These are phyloP conservation scores for Intellagama lesueurii DNA, from an alignment of 2,797 vertebrate species.

Conservation along the genomic window DNA sequence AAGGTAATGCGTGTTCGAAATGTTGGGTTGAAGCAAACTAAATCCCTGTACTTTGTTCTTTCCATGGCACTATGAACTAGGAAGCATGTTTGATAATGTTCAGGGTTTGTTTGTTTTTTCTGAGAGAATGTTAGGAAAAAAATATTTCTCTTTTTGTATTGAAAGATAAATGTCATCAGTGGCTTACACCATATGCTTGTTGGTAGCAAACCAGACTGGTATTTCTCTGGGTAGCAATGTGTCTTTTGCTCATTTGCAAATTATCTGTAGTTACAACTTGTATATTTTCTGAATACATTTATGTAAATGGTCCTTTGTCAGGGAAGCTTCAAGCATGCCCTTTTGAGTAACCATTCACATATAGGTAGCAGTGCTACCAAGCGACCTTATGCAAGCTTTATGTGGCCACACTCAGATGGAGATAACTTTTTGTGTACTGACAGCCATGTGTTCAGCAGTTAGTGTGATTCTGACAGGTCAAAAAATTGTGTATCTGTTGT, in stretches of 20 bases:
- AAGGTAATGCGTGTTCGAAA: slow-evolving; percentile 82
- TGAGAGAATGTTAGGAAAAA: rapidly evolving
- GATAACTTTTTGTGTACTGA: background rate
- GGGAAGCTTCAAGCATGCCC: background rate
- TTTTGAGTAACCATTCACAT: background rate
- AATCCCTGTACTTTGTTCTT: background rate
- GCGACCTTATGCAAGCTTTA: background rate
- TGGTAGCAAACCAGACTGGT: background rate
- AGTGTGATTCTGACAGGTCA: background rate
- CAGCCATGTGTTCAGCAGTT: background rate
- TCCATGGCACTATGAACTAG: background rate
- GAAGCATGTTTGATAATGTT: rapidly evolving
- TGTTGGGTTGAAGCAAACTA: background rate
- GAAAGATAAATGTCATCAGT: background rate
- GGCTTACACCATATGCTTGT: background rate
- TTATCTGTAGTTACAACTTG: background rate
- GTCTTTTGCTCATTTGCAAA: background rate
- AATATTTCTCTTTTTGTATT: rapidly evolving
- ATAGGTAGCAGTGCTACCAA: background rate
- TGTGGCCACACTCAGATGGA: background rate
- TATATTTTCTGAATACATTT: background rate
- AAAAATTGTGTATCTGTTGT: background rate
- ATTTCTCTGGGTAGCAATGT: background rate
- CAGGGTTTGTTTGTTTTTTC: background rate
- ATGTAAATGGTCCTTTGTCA: background rate